Evolutionary conservation across 2,888 invertebrate genomes (phyloP), one percentile per base, ranked within the genome.

Genomic region (Anoplius nigerrimus): DNA sequence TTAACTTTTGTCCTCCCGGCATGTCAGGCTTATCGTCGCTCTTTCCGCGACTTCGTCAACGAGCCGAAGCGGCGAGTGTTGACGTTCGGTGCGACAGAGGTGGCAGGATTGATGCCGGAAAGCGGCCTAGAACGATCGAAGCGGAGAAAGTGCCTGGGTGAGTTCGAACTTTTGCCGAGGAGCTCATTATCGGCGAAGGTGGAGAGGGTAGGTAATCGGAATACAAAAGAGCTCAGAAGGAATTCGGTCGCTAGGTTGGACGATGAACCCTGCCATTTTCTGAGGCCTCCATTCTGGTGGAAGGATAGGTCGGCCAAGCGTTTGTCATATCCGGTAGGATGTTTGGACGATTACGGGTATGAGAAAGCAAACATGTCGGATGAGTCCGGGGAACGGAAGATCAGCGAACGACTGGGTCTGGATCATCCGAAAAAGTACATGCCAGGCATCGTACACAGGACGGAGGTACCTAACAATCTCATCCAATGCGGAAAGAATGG

Each of bases 41-140:
- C 3, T 74, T 75, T 16, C 74, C 74, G 2, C 74, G 75, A 2
- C 72, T 74, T 0, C 21, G 3, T 2, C 71, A 72, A n/a, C 66
- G 62, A 18, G 74, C n/a, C n/a, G n/a, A n/a, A n/a, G n/a, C n/a
- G n/a, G n/a, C n/a, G n/a, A n/a, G n/a, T n/a, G n/a, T n/a, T n/a
- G n/a, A n/a, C n/a, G n/a, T n/a, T n/a, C n/a, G n/a, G n/a, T n/a
- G n/a, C n/a, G n/a, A n/a, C n/a, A n/a, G n/a, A n/a, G n/a, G n/a
- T n/a, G n/a, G n/a, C n/a, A n/a, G n/a, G 15, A 66, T 63, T 20
- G 11, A 6, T 34, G 34, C 34, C 6, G 6, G 1, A 34, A 62
- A 16, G 20, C 34, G 6, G 0, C 21, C 11, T 13, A 34, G 34
- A 11, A 34, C 8, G 4, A 20, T 42, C 48, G 20, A 2, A 43